Evolutionary conservation across 2,888 invertebrate species (phyloP), one percentile per base, ranked within the genome.

Genomic region (Pilophorus perplexus): DNA sequence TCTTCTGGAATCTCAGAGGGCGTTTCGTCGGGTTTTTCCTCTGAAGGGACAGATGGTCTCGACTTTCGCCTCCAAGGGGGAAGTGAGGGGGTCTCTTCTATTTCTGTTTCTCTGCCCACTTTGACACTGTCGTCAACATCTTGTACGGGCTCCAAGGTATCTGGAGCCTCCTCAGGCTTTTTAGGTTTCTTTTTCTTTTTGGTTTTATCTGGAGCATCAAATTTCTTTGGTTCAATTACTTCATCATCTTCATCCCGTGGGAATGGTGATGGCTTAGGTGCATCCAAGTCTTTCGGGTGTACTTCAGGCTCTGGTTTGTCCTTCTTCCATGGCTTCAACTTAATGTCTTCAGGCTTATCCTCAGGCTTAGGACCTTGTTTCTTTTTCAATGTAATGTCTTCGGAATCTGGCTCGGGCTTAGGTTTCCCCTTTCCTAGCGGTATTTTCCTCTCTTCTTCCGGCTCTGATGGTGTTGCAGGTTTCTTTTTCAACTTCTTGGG

Each of bases 321-420:
- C 6, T 70, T 72, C 42, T 76, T 75, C 22, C 78, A 74, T 52
- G 74, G 74, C 70, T 74, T 74, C 14, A 78, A 75, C 55, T 68
- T 71, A 6, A 79, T 73, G 25, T 75, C 72, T 67, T 77, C 78
- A 0, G 76, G 76, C 52, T 76, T 74, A 27, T 78, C 74, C 25
- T 73, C 73, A 62, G 73, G 75, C 22, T 78, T 77, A 70, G 76
- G 75, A 20, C 79, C 79, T 66, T 77, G 77, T 71, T 72, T 75
- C 6, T 74, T 76, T 44, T 75, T 78, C 64, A 80, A 76, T 25
- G 76, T 77, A 55, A 76, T 75, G 22, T 75, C 75, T 66, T 76
- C 66, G 37, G 69, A 69, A 64, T 70, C 69, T 46, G 71, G 69
- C 52, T 68, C 68, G 37, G 72, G 72, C 68, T 71, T 73, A 18